Conservation (phyloP, 2,888 invertebrate species). For the Leptothorax acervorum region DNA sequence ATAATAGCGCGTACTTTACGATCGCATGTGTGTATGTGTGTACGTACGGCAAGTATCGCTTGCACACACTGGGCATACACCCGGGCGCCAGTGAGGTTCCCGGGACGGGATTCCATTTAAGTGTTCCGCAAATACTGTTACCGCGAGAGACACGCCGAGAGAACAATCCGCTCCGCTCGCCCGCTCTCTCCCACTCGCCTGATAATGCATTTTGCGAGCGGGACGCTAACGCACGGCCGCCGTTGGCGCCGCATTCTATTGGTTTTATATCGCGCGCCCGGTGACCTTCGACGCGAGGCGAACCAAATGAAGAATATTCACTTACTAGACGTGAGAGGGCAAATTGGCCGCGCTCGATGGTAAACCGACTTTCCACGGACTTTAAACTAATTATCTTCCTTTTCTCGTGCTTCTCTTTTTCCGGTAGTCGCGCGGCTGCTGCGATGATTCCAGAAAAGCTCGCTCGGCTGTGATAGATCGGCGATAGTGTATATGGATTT, state of each 20-base stretch:
- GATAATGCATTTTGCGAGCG: slow-evolving; percentile 68
- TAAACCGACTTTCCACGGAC: not conserved
- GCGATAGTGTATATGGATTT: not conserved
- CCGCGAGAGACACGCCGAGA: slow-evolving; percentile 66
- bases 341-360: slow-evolving; percentile 8
- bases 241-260: slow-evolving; percentile 67
- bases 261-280: slow-evolving; percentile 67
- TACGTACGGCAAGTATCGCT: slow-evolving; percentile 63
- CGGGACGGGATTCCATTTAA: slow-evolving; percentile 74
- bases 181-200: slow-evolving; percentile 58
- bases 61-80: slow-evolving; percentile 41
- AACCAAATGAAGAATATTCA: slow-evolving; percentile 44
- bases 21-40: slow-evolving; percentile 34
- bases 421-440: not conserved
- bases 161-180: slow-evolving; percentile 76
- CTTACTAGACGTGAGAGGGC: slow-evolving; percentile 15
- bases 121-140: slow-evolving; percentile 81
- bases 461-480: not conserved
- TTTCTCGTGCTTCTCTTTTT: not conserved
- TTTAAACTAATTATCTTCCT: slow-evolving; percentile 25
- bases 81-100: slow-evolving; percentile 51
- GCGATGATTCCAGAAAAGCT: not conserved
- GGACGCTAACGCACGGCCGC: slow-evolving; percentile 45
- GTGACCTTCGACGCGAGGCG: slow-evolving; percentile 49
- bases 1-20: slow-evolving; percentile 73